Evolutionary conservation across 2,888 invertebrate genomes (phyloP).

Genomic region (Imbricaverruca yamaguchii): DNA sequence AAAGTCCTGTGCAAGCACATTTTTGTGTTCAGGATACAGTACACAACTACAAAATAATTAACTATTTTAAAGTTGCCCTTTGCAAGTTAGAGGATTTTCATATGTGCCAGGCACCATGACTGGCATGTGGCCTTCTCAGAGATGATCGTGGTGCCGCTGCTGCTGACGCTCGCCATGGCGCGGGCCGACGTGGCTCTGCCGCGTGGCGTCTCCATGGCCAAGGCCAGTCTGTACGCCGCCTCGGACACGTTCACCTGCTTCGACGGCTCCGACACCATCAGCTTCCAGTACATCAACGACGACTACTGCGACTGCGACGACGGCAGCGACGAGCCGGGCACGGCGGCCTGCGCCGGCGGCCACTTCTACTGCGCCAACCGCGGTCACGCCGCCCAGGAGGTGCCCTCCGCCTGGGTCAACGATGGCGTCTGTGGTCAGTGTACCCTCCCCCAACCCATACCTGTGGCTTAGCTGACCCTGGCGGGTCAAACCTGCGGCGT

Average conservation of each 20-base stretch:
- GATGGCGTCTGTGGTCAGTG: not conserved
- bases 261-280: not conserved
- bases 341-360: constrained; percentile 44
- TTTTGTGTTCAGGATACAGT: no score
- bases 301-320: constrained; percentile 82
- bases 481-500: no score
- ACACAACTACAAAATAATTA: no score
- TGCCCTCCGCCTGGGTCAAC: constrained; percentile 10
- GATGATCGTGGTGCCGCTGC: not conserved
- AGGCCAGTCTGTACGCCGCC: not conserved
- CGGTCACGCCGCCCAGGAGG: constrained; percentile 2
- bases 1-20: no score
- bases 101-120: no score
- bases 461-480: no score
- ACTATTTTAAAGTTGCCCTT: no score
- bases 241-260: not conserved
- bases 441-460: not conserved
- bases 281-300: constrained; percentile 57
- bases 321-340: constrained; percentile 46
- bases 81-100: no score
- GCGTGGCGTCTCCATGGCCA: not conserved
- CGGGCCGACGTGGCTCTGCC: not conserved
- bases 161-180: not conserved
- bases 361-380: constrained; percentile 35
- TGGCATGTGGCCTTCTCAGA: not conserved